Percentiles rank a stretch among this genome's conserved stretches.
phyloP scores from a whole-genome alignment of 2,113 vertebrate species.

The Rhinoderma darwinii region DNA sequence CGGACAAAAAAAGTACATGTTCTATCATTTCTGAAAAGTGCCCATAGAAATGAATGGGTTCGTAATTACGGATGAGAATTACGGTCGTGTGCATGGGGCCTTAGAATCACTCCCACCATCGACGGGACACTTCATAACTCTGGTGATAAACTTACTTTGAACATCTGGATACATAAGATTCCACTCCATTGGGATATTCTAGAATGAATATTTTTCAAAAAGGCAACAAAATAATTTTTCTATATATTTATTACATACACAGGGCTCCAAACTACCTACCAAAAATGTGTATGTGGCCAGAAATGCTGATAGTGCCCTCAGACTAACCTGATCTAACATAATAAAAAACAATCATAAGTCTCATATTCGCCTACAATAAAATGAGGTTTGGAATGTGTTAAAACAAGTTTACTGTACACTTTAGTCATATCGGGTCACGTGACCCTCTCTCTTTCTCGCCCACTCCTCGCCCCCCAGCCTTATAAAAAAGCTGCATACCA shows the following conservation, averaged over 20 bases:
- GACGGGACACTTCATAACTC: too few species aligned
- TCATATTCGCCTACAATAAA: neutral
- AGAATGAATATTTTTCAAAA: neutral
- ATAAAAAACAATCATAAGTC: neutral
- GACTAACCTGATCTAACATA: neutral
- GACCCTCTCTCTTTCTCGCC: conserved; percentile 31
- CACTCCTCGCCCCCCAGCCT: conserved; percentile 77
- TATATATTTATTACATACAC: neutral
- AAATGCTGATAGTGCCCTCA: neutral
- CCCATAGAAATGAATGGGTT: too few species aligned
- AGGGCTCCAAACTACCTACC: neutral
- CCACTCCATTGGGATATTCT: neutral
- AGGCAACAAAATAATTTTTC: neutral
- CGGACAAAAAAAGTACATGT: too few species aligned
- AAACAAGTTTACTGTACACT: conserved; percentile 15
- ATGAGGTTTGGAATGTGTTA: conserved; percentile 1
- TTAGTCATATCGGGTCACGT: conserved; percentile 10
- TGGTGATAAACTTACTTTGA: too few species aligned
- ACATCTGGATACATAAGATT: neutral
- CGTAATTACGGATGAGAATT: too few species aligned
- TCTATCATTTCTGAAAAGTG: too few species aligned
- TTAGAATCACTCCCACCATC: too few species aligned
- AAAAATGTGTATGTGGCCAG: neutral
- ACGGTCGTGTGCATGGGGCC: too few species aligned
- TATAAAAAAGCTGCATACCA: conserved; percentile 76